These are phyloP conservation scores for Decapterus maruadsi DNA, from an alignment of 2,797 vertebrate species.

Conservation along the genomic window DNA sequence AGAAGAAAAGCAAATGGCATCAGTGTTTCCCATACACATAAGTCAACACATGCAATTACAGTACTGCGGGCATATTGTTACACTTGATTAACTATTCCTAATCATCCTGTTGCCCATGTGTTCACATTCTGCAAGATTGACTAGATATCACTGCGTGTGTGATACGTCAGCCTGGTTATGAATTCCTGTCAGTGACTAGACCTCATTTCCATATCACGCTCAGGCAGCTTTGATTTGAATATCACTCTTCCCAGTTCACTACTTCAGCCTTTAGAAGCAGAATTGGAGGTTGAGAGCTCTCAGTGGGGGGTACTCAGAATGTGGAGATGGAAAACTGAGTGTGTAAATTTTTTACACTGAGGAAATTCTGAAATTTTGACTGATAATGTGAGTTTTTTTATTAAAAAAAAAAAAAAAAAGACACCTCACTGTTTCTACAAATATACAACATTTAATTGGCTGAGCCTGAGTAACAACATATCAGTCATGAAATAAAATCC, in stretches of 20 bases:
- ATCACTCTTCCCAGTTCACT: slow-evolving; percentile 71
- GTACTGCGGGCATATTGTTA: slow-evolving; percentile 22
- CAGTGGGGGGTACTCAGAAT: slow-evolving; percentile 64
- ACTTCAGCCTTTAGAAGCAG: slow-evolving; percentile 65
- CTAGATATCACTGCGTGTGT: slow-evolving; percentile 32
- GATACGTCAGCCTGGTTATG: slow-evolving; percentile 65
- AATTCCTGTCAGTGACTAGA: slow-evolving; percentile 72
- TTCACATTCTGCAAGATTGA: slow-evolving; percentile 38
- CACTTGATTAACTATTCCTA: slow-evolving; percentile 45
- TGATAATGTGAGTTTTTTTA: slow-evolving; percentile 3
- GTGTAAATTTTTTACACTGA: slow-evolving; percentile 48
- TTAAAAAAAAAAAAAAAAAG: background rate
- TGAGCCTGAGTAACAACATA: slow-evolving; percentile 2
- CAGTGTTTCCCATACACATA: background rate
- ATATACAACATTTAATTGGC: background rate
- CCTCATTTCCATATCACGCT: slow-evolving; percentile 73
- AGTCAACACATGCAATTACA: slow-evolving; percentile 25
- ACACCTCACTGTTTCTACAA: background rate
- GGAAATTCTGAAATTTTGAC: slow-evolving; percentile 47
- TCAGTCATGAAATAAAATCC: background rate
- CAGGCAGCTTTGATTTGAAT: slow-evolving; percentile 76
- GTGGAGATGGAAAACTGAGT: slow-evolving; percentile 53
- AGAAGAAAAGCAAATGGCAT: background rate
- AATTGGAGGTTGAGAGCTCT: slow-evolving; percentile 78
- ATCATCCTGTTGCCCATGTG: slow-evolving; percentile 24